Evolutionary conservation across 2,113 vertebrate species (phyloP).

Genomic region (Cromileptes altivelis): DNA sequence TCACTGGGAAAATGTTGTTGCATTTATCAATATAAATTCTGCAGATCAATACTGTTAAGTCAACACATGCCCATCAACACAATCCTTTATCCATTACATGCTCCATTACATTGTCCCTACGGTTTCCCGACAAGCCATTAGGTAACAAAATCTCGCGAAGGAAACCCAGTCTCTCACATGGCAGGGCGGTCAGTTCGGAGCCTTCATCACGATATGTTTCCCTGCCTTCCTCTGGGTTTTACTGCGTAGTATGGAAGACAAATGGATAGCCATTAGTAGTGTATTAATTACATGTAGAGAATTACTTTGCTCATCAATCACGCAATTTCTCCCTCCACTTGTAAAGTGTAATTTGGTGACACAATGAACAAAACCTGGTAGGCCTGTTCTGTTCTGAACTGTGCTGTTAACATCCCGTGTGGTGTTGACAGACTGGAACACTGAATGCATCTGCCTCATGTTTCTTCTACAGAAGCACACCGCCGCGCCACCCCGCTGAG

Average conservation of each 20-base stretch:
- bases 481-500: slow-evolving; percentile 65
- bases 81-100: slow-evolving; percentile 79
- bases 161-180: slow-evolving; percentile 71
- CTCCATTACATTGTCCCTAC: slow-evolving; percentile 79
- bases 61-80: slow-evolving; percentile 79
- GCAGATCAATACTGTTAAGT: slow-evolving; percentile 72
- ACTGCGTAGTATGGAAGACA: slow-evolving; percentile 64
- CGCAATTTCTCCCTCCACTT: slow-evolving; percentile 75
- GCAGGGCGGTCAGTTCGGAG: slow-evolving; percentile 61
- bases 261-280: slow-evolving; percentile 81
- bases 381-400: slow-evolving; percentile 71
- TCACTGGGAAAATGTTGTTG: slow-evolving; percentile 36
- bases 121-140: slow-evolving; percentile 77
- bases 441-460: slow-evolving; percentile 74
- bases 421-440: slow-evolving; percentile 76
- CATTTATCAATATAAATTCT: slow-evolving; percentile 71
- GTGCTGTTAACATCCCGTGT: slow-evolving; percentile 73
- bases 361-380: slow-evolving; percentile 73
- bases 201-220: slow-evolving; percentile 44
- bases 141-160: slow-evolving; percentile 76
- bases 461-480: slow-evolving; percentile 57
- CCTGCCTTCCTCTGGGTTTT: slow-evolving; percentile 64
- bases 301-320: slow-evolving; percentile 86
- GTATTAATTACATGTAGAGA: slow-evolving; percentile 87
- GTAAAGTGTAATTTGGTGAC: slow-evolving; percentile 82